Percentiles rank a stretch among this genome's conserved stretches.
phyloP scores from a whole-genome alignment of 2,888 invertebrate species.

The Melolontha melolontha region DNA sequence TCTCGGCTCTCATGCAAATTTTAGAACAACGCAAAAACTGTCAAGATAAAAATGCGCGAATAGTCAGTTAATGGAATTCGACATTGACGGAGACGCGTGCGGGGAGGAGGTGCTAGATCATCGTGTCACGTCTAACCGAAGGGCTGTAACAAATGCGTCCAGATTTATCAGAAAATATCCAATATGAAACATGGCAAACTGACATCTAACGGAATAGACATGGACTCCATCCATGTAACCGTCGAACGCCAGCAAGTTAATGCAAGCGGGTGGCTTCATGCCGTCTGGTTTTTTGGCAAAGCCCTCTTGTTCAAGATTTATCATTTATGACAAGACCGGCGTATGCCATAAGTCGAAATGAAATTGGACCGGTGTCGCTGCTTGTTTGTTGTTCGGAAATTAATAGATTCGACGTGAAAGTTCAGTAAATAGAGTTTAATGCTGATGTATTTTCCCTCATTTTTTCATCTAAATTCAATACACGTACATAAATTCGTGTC shows the following conservation, averaged over 20 bases:
- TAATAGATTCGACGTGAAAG: background rate
- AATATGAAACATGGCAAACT: slow-evolving; percentile 2
- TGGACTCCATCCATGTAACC: background rate
- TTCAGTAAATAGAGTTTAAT: background rate
- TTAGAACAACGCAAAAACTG: slow-evolving; percentile 21
- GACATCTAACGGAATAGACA: slow-evolving; percentile 19
- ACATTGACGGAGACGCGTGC: background rate
- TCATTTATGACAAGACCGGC: slow-evolving; percentile 21
- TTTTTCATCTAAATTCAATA: too few species aligned
- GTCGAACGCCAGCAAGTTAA: too few species aligned
- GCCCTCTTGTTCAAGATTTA: slow-evolving; percentile 15
- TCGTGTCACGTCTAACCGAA: slow-evolving; percentile 30
- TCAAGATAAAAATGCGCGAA: slow-evolving; percentile 16
- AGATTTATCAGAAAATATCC: slow-evolving; percentile 35
- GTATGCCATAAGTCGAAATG: slow-evolving; percentile 14
- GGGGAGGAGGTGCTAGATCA: too few species aligned
- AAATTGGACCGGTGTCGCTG: slow-evolving; percentile 14
- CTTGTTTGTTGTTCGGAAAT: slow-evolving; percentile 11
- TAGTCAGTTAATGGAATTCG: slow-evolving; percentile 28
- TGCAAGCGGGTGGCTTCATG: background rate
- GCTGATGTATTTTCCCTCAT: background rate
- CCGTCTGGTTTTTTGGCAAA: slow-evolving; percentile 23
- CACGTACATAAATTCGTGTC: too few species aligned
- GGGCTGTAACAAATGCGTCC: slow-evolving; percentile 27
- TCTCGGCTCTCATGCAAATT: slow-evolving; percentile 1